A percentile compares a stretch with the other conserved stretches of the same genome.
These are phyloP conservation scores for Epizoanthus ramosus DNA, from an alignment of 92 coral and sea anemone species.

Conservation along the genomic window DNA sequence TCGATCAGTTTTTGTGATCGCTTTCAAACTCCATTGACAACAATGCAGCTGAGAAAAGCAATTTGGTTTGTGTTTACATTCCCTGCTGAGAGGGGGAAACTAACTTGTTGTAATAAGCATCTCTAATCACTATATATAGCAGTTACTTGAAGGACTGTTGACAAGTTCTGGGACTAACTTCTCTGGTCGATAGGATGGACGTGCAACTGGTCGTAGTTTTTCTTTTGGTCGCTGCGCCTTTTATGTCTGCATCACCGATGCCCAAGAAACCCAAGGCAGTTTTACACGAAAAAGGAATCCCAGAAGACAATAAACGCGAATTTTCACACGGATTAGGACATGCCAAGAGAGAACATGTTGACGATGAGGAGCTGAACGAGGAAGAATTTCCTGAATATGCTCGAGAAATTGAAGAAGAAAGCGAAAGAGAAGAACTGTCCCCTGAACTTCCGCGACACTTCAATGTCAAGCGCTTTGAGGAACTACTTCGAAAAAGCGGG, in stretches of 20 bases:
- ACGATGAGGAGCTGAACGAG: not conserved
- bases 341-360: constrained; percentile 3
- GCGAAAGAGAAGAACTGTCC: not conserved
- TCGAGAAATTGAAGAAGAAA: not conserved
- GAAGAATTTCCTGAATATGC: not conserved
- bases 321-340: constrained; percentile 3
- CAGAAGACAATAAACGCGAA: not conserved
- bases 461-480: not conserved
- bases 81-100: constrained; percentile 40
- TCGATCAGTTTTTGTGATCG: not conserved
- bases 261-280: not conserved
- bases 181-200: not conserved
- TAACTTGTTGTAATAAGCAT: constrained; percentile 20
- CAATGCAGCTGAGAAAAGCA: not conserved
- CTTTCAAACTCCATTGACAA: not conserved
- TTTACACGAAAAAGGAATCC: not conserved
- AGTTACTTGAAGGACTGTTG: constrained; percentile 5
- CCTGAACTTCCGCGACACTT: not conserved
- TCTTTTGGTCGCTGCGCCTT: constrained; percentile 2
- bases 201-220: not conserved
- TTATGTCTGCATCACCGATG: not conserved
- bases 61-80: not conserved
- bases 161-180: not conserved
- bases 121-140: not conserved
- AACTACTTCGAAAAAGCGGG: not conserved